Conservation (phyloP, 2,888 invertebrate genomes). For the Hyposoter didymator region DNA sequence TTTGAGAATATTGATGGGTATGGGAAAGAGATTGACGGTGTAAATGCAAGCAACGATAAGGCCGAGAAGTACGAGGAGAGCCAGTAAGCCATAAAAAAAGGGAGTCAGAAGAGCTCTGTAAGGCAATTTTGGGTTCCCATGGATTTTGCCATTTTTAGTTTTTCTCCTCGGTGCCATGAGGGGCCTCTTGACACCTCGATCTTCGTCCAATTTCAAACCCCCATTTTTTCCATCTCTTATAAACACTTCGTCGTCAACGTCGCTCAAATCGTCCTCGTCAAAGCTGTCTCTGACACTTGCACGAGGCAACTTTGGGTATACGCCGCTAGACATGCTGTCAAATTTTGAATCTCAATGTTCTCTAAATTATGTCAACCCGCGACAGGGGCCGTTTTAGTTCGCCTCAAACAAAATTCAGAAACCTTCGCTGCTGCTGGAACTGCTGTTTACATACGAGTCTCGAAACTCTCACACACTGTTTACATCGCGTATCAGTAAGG, state of each 20-base stretch:
- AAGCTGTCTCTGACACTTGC: conserved; percentile 89
- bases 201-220: conserved; percentile 87
- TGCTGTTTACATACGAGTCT: neutral
- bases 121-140: conserved; percentile 85
- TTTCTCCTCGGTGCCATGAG: conserved; percentile 90
- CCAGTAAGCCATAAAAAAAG: conserved; percentile 88
- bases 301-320: conserved; percentile 87
- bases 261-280: conserved; percentile 90
- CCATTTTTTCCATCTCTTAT: conserved; percentile 90
- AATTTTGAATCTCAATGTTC: neutral
- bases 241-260: conserved; percentile 92
- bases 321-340: conserved; percentile 85
- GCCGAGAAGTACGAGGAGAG: conserved; percentile 86
- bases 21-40: conserved; percentile 88
- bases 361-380: neutral
- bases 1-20: conserved; percentile 87
- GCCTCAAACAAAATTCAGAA: too few relatives aligned
- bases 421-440: too few relatives aligned
- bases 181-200: conserved; percentile 89
- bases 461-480: neutral
- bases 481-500: neutral
- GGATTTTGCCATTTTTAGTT: conserved; percentile 84
- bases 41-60: conserved; percentile 88
- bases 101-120: conserved; percentile 88
- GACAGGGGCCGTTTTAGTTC: neutral